A percentile compares a stretch with the other conserved stretches of the same genome.
These are phyloP conservation scores for Drosophila atroscutellata DNA, from an alignment of 2,888 invertebrate genomes.

Conservation along the genomic window DNA sequence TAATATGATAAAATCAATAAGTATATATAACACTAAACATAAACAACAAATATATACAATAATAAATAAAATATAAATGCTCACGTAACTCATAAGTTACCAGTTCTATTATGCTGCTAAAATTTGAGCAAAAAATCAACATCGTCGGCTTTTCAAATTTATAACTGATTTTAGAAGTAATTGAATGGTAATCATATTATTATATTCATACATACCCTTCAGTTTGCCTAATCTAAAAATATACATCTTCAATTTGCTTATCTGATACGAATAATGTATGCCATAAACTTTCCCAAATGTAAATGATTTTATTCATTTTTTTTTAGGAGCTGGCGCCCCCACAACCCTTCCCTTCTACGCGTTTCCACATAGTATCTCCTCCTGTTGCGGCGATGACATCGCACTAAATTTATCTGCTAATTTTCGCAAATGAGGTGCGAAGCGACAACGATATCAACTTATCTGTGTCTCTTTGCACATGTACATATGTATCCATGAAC, in stretches of 20 bases:
- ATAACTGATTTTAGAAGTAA: not conserved
- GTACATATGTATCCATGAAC: not conserved
- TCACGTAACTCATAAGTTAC: not conserved
- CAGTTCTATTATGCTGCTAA: not conserved
- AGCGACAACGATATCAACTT: constrained; percentile 24
- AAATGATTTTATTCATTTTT: not conserved
- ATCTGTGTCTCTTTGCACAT: not conserved
- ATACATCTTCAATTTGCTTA: not conserved
- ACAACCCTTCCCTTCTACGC: not conserved
- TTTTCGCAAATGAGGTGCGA: constrained; percentile 66
- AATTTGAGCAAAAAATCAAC: not conserved
- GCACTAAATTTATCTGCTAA: constrained; percentile 42
- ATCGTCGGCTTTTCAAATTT: not conserved
- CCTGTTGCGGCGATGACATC: constrained; percentile 31
- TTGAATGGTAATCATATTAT: too few species aligned
- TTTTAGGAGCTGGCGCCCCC: not conserved
- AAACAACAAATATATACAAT: not conserved
- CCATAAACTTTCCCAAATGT: constrained; percentile 1
- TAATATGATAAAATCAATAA: not conserved
- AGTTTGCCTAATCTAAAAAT: not conserved
- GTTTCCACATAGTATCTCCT: not conserved
- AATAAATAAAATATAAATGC: not conserved
- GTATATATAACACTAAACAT: not conserved
- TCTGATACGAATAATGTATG: not conserved
- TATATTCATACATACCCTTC: not conserved